A percentile compares a stretch with the other conserved stretches of the same genome.
Conservation (phyloP, 2,113 vertebrate species). For the Chaenogobius annularis region DNA sequence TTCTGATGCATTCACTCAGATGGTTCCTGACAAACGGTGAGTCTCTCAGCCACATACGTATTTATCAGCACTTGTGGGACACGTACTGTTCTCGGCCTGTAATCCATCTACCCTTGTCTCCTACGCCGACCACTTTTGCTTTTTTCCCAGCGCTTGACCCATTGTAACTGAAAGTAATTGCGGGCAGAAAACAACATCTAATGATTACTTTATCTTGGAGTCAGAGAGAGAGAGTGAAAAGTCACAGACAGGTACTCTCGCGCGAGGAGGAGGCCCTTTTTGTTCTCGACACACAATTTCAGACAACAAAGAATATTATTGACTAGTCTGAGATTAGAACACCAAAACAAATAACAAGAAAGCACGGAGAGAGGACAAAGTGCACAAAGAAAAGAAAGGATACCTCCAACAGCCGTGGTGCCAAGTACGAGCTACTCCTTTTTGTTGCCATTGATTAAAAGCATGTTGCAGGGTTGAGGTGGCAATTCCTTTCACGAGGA, state of each 20-base stretch:
- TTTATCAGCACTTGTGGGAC: constrained; percentile 73
- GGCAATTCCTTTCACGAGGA: constrained; percentile 43
- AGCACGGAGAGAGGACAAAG: constrained; percentile 73
- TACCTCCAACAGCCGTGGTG: constrained; percentile 60
- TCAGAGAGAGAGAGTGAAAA: constrained; percentile 72
- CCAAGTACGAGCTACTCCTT: constrained; percentile 57
- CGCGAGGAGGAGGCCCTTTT: constrained; percentile 73
- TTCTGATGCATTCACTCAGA: constrained; percentile 71
- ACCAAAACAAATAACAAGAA: constrained; percentile 80
- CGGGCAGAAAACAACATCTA: constrained; percentile 81
- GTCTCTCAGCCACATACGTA: constrained; percentile 69
- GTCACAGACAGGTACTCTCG: constrained; percentile 80
- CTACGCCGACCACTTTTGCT: constrained; percentile 51
- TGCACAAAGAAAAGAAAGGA: constrained; percentile 68
- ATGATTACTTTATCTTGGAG: constrained; percentile 81
- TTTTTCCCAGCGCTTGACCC: constrained; percentile 72
- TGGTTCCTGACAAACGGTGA: constrained; percentile 47
- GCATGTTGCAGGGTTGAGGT: constrained; percentile 60
- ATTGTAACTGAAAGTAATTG: constrained; percentile 81
- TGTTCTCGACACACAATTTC: constrained; percentile 79
- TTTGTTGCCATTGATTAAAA: constrained; percentile 78
- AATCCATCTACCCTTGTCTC: constrained; percentile 73
- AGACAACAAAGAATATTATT: constrained; percentile 85
- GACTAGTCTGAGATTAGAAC: constrained; percentile 82
- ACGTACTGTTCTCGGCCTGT: constrained; percentile 65